Base-by-base conservation (phyloP, 2,797 vertebrate species). In the Micromesistius poutassou region DNA sequence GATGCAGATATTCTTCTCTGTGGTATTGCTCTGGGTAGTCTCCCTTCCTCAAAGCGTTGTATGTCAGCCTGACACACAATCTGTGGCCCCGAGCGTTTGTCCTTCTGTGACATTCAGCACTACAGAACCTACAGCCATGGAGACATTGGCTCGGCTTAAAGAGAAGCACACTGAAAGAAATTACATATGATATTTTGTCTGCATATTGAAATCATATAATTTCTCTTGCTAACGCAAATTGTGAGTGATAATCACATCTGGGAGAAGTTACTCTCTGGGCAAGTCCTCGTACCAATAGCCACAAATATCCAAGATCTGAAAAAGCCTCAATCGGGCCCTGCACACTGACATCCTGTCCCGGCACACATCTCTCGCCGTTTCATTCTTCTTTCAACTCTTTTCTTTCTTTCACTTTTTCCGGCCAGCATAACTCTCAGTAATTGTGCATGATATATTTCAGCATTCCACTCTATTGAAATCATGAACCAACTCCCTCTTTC, bases 191-290 rank as follows among this genome's bases (percentile, higher is more conserved):
- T 82, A 2, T 36, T 72, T 81, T 87, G 79, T 86, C 77, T 80
- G 36, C 73, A 35, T 75, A 36, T 73, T 82, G 25, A 77, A 72
- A 76, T 82, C 22, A 22, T 55, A 74, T 76, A 12, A 55, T 68
- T 82, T 81, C 50, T 35, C 77, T 77, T 78, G 62, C 68, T 75
- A 77, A 84, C 83, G 85, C 75, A 74, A 86, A 83, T 80, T 74
- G 71, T 40, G 36, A 84, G 72, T 42, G 78, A 82, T 81, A 74
- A 82, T 78, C 77, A 79, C 85, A 89, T 90, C 82, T 90, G 88
- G 81, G 77, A 78, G 72, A 72, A 79, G 84, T 90, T 89, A 80
- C 0, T 25, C 66, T 30, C 66, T 30, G 66, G 66, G 66, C 66
- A 38, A 38, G 28, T 70, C 66, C 66, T 50, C 16, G 46, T 5